phyloP scores from a whole-genome alignment of 2,888 invertebrate species.

The Dryadula phaetusa region DNA sequence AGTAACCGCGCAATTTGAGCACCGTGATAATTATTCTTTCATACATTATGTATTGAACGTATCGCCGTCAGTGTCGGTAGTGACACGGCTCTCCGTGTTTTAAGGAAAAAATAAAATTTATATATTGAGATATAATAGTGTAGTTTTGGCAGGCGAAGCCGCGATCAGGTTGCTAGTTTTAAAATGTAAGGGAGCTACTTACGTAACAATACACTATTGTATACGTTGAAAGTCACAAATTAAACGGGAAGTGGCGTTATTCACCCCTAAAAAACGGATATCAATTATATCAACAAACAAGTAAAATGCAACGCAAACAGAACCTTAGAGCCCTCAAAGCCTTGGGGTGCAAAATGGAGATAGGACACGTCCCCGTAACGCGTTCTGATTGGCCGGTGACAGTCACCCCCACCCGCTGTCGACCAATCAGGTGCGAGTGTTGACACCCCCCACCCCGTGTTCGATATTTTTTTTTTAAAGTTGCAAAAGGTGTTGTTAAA shows the following conservation, averaged over 20 bases:
- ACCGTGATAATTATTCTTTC: too few relatives aligned
- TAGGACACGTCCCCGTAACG: conserved; percentile 69
- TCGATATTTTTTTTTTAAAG: conserved; percentile 9
- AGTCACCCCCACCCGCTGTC: conserved; percentile 56
- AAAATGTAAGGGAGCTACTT: too few relatives aligned
- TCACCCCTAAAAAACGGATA: conserved; percentile 51
- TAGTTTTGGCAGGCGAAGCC: too few relatives aligned
- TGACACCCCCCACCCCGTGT: conserved; percentile 36
- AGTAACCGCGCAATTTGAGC: too few relatives aligned
- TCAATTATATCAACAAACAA: conserved; percentile 71
- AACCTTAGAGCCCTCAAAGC: conserved; percentile 69
- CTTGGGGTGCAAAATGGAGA: conserved; percentile 67
- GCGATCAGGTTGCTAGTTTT: too few relatives aligned
- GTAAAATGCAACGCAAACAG: conserved; percentile 79
- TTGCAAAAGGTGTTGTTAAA: conserved; percentile 15
- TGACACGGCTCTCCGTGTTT: too few relatives aligned
- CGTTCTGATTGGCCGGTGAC: conserved; percentile 60
- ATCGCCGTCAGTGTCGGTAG: too few relatives aligned
- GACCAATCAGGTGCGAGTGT: conserved; percentile 54
- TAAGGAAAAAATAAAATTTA: too few relatives aligned
- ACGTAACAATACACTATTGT: too few relatives aligned
- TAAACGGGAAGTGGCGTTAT: conserved; percentile 21
- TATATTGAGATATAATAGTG: too few relatives aligned
- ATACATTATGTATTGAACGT: too few relatives aligned
- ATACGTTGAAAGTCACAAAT: conserved; percentile 15